phyloP scores from a whole-genome alignment of 1,140 invertebrate genomes.

The Onthophagus taurus region DNA sequence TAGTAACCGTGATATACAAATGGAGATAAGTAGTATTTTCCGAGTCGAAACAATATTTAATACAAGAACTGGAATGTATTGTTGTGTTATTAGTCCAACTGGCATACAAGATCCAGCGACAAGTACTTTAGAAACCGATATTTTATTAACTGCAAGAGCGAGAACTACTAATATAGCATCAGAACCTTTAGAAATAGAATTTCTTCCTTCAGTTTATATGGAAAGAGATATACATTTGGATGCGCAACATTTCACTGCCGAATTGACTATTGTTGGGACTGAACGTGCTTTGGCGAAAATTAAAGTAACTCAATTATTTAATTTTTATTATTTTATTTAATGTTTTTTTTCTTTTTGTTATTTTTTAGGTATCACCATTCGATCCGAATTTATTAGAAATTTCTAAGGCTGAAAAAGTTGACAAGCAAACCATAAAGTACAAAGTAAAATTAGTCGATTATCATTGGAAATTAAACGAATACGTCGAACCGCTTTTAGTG shows the following conservation, averaged over 20 bases:
- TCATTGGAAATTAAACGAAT: conserved; percentile 32
- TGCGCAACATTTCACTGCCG: conserved; percentile 19
- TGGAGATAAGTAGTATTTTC: conserved; percentile 24
- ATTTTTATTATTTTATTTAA: not conserved
- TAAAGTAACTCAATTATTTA: conserved; percentile 18
- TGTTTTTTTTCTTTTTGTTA: not conserved
- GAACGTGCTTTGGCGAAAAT: conserved; percentile 26
- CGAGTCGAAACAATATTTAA: conserved; percentile 27
- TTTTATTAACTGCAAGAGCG: conserved; percentile 23
- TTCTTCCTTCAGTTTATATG: conserved; percentile 25
- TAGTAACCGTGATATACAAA: conserved; percentile 20
- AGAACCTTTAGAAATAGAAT: conserved; percentile 22
- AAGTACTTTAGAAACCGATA: conserved; percentile 21
- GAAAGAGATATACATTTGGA: conserved; percentile 18
- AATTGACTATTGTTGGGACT: conserved; percentile 24
- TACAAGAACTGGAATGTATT: conserved; percentile 30
- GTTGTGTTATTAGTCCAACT: conserved; percentile 26
- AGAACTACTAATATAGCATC: conserved; percentile 25
- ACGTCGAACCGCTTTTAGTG: conserved; percentile 28
- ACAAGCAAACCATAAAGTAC: conserved; percentile 18
- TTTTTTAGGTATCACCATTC: conserved; percentile 25
- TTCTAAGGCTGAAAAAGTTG: conserved; percentile 13
- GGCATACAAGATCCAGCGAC: conserved; percentile 17
- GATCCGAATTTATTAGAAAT: conserved; percentile 29
- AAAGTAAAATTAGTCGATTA: conserved; percentile 30